phyloP scores from a whole-genome alignment of 2,113 vertebrate genomes.

The Prinia subflava region DNA sequence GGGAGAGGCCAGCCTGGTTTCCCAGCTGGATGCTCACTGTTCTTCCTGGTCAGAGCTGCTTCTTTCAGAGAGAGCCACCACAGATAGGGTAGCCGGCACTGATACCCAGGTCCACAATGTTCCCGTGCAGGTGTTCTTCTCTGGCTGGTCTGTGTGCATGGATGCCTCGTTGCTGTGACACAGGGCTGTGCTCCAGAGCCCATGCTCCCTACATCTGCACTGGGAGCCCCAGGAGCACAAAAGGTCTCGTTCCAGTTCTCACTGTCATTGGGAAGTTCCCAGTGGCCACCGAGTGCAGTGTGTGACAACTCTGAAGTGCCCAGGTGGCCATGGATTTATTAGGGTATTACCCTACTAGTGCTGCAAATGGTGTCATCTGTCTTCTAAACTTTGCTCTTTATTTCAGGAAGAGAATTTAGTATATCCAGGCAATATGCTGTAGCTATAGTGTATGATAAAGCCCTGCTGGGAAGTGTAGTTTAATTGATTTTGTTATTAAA shows the following conservation, averaged over 20 bases:
- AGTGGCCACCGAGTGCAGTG: not conserved
- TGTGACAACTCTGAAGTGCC: not conserved
- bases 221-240: not conserved
- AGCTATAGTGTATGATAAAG: conserved; percentile 57
- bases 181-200: not conserved
- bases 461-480: conserved; percentile 50
- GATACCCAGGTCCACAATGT: fast-evolving
- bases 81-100: not conserved
- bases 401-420: conserved; percentile 42
- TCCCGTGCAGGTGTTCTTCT: fast-evolving
- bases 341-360: conserved; percentile 7
- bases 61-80: not conserved
- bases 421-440: conserved; percentile 16
- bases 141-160: not conserved
- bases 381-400: conserved; percentile 60
- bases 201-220: fast-evolving
- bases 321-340: conserved; percentile 40
- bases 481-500: conserved; percentile 64
- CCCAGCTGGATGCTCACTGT: not conserved
- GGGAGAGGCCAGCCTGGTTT: not conserved
- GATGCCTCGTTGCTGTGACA: not conserved
- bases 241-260: not conserved
- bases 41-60: fast-evolving
- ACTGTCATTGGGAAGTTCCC: not conserved
- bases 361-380: conserved; percentile 36